Percentiles rank a stretch among this genome's conserved stretches.
Conservation (phyloP, 2,113 vertebrate genomes). For the Lynx canadensis region DNA sequence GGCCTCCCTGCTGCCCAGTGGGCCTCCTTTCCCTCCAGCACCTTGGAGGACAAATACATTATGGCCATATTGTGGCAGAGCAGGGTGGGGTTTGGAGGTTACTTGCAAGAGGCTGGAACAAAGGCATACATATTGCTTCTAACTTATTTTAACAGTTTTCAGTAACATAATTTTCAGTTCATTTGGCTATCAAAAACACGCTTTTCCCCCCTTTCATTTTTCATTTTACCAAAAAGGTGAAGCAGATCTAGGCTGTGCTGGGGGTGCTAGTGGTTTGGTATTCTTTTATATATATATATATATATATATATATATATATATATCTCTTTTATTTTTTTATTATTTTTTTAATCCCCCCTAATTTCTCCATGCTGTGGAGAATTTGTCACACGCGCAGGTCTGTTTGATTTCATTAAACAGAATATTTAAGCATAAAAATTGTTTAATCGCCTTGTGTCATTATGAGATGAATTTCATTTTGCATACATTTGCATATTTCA, state of each 20-base stretch:
- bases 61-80: neutral
- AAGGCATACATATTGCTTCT: constrained; percentile 72
- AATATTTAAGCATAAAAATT: constrained; percentile 99
- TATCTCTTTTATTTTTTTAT: constrained; percentile 80
- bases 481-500: constrained; percentile 99
- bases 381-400: constrained; percentile 94
- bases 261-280: constrained; percentile 55
- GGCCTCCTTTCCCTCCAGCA: neutral
- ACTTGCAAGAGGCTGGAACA: constrained; percentile 65
- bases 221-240: constrained; percentile 69
- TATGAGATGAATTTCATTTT: constrained; percentile 99
- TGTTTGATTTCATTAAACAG: constrained; percentile 99
- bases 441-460: constrained; percentile 99
- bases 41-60: accelerated
- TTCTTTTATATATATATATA: constrained; percentile 52
- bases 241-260: constrained; percentile 76
- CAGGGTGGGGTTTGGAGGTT: neutral
- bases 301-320: constrained; percentile 23
- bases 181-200: constrained; percentile 80
- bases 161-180: constrained; percentile 82
- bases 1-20: neutral
- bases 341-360: constrained; percentile 85
- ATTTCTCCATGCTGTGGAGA: constrained; percentile 93
- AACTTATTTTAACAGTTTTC: constrained; percentile 80
- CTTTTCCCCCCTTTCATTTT: constrained; percentile 48